Percentiles rank a stretch among this genome's conserved stretches.
phyloP scores from a whole-genome alignment of 92 coral and sea anemone species.

The Epizoanthus rinbou region DNA sequence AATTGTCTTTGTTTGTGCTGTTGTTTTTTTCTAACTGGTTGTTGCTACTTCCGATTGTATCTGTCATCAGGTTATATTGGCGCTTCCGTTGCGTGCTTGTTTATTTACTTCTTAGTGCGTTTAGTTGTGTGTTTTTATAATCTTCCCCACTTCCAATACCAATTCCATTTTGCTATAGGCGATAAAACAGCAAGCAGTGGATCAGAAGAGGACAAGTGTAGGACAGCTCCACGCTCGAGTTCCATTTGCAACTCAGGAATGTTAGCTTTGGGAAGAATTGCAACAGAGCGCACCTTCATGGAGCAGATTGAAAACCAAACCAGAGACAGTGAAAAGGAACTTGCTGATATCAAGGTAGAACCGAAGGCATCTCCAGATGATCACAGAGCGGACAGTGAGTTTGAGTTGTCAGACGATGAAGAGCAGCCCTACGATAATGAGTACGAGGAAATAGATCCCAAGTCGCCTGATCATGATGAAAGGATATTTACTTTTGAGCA shows the following conservation, averaged over 20 bases:
- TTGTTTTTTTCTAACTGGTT: no score
- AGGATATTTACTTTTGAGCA: conserved; percentile 12
- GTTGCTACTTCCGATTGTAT: no score
- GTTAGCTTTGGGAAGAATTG: conserved; percentile 33
- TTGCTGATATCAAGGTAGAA: conserved; percentile 14
- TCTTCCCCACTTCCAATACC: neutral
- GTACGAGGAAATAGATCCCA: neutral
- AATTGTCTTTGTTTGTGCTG: no score
- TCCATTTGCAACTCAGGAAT: conserved; percentile 24
- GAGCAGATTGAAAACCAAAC: conserved; percentile 17
- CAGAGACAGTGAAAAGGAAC: conserved; percentile 1
- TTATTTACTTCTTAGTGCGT: no score
- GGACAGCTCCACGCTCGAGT: neutral
- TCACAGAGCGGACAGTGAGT: neutral
- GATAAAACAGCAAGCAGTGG: conserved; percentile 1
- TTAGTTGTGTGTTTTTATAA: no score
- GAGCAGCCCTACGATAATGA: neutral
- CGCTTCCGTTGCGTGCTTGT: no score
- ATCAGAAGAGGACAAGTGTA: neutral
- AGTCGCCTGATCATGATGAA: conserved; percentile 10
- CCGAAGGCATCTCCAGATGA: conserved; percentile 14
- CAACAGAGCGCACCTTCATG: conserved; percentile 19
- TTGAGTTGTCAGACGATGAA: conserved; percentile 26
- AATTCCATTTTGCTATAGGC: conserved; percentile 1
- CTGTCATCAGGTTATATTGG: no score